Conservation (phyloP, 2,797 vertebrate genomes). For the Nannoperca australis region DNA sequence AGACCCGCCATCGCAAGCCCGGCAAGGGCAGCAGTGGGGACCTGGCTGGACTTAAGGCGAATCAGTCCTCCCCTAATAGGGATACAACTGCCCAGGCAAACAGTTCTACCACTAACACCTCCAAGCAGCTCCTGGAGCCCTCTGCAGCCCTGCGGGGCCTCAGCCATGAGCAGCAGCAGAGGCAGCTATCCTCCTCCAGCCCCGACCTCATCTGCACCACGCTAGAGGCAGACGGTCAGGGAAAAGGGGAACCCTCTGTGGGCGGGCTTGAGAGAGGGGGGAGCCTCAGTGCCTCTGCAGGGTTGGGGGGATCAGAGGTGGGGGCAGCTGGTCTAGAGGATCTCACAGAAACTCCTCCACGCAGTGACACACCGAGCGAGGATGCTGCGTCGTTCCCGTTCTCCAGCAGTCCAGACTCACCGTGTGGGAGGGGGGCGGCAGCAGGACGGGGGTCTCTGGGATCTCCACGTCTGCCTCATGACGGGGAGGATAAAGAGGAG, state of each 20-base stretch:
- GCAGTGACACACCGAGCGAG: constrained; percentile 89
- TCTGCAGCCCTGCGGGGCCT: constrained; percentile 83
- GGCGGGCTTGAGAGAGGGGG: constrained; percentile 79
- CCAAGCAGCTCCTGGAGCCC: constrained; percentile 84
- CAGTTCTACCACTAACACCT: constrained; percentile 69
- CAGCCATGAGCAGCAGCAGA: constrained; percentile 87
- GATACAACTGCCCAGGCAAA: constrained; percentile 73
- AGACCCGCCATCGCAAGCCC: constrained; percentile 92
- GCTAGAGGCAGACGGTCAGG: constrained; percentile 80
- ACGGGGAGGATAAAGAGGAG: constrained; percentile 85
- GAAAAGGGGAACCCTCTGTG: constrained; percentile 75
- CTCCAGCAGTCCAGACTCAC: constrained; percentile 91
- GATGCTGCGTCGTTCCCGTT: constrained; percentile 89
- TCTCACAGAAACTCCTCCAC: constrained; percentile 83
- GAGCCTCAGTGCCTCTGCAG: constrained; percentile 82
- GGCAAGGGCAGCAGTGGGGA: constrained; percentile 93
- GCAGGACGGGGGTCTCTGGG: constrained; percentile 82
- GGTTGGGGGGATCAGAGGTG: constrained; percentile 71
- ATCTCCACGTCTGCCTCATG: constrained; percentile 83
- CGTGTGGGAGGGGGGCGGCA: constrained; percentile 82
- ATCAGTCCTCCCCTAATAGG: constrained; percentile 76
- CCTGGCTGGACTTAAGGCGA: constrained; percentile 85
- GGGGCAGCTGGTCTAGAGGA: constrained; percentile 81
- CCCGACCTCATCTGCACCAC: constrained; percentile 92
- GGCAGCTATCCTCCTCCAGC: constrained; percentile 90